These are phyloP conservation scores for Teleiodes luculella DNA, from an alignment of 2,888 invertebrate genomes.

Conservation along the genomic window DNA sequence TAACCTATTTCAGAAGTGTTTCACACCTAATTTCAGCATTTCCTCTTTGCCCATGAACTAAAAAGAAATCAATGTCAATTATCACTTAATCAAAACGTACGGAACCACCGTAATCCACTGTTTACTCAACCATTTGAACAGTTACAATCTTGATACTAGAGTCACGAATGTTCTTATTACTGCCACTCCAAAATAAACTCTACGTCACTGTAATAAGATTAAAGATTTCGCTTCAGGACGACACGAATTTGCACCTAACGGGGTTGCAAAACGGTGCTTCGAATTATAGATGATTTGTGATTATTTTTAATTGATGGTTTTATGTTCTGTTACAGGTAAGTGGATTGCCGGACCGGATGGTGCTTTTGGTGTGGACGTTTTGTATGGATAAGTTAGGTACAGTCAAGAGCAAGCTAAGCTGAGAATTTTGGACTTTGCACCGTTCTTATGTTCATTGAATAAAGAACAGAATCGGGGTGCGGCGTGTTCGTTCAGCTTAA, in stretches of 20 bases:
- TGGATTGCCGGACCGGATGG: background rate
- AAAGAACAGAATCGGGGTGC: no score
- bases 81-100: background rate
- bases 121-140: slow-evolving; percentile 8
- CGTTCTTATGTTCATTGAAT: no score
- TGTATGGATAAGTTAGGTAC: background rate
- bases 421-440: no score
- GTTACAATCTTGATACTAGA: slow-evolving; percentile 10
- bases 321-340: slow-evolving; percentile 31
- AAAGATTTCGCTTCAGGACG: background rate
- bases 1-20: no score
- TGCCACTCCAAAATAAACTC: background rate
- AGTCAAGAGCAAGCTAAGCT: no score
- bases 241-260: slow-evolving; percentile 2
- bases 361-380: background rate
- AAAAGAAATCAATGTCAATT: background rate
- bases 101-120: slow-evolving; percentile 13
- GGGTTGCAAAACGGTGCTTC: slow-evolving; percentile 9
- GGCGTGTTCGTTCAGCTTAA: no score
- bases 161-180: slow-evolving; percentile 12
- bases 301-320: slow-evolving; percentile 7
- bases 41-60: background rate
- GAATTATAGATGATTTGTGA: background rate
- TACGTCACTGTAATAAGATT: background rate
- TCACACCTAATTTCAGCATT: background rate